Conservation (phyloP, 2,113 vertebrate species). For the Chitala chitala region DNA sequence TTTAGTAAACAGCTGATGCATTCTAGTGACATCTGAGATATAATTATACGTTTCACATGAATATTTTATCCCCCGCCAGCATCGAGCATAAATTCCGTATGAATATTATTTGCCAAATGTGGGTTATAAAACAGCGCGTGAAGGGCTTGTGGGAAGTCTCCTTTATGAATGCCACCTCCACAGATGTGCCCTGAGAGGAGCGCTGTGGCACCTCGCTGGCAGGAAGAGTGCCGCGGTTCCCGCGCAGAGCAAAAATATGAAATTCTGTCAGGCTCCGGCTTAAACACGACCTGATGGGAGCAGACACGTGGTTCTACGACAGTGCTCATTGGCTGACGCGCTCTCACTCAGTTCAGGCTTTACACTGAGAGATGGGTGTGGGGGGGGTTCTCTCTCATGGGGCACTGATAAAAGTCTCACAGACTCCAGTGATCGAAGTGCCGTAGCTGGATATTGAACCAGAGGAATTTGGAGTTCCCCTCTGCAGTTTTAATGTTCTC, state of each 20-base stretch:
- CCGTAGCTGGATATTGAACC: too few relatives aligned
- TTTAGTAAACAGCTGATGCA: constrained; percentile 9
- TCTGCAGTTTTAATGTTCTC: neutral
- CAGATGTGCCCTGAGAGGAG: neutral
- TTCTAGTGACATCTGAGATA: constrained; percentile 8
- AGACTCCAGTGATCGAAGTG: neutral
- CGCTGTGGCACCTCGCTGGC: neutral
- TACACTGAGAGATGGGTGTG: constrained; percentile 7
- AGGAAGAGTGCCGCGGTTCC: neutral
- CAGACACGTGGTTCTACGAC: neutral
- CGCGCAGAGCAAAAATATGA: constrained; percentile 22
- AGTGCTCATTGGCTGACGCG: neutral
- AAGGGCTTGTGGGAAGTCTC: neutral
- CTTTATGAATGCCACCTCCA: neutral
- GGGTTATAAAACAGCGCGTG: neutral
- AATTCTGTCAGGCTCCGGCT: constrained; percentile 23
- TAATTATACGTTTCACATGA: neutral
- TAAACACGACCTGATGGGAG: constrained; percentile 8
- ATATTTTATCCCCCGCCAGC: neutral
- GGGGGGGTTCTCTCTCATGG: neutral
- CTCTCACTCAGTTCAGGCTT: constrained; percentile 6
- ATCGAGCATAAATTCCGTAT: neutral
- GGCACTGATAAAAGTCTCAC: constrained; percentile 17
- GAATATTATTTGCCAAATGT: constrained; percentile 19
- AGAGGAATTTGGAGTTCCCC: neutral